Conservation (phyloP, 2,888 invertebrate species). For the Acanthoscelides obtectus region DNA sequence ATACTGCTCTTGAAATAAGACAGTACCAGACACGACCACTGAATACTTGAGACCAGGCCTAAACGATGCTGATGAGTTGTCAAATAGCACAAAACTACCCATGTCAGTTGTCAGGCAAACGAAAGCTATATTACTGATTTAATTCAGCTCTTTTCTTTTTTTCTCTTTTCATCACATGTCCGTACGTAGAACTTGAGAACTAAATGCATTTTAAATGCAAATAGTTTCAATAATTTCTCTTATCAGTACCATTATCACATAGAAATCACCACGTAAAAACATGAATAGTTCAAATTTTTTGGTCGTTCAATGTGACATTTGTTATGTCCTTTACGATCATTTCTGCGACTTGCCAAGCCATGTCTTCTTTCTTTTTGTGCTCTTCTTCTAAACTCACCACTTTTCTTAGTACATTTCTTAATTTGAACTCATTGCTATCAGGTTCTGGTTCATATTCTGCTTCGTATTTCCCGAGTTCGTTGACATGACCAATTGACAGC, state of each 20-base stretch:
- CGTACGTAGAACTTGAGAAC: too few relatives aligned
- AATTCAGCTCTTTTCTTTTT: too few relatives aligned
- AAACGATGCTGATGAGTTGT: too few relatives aligned
- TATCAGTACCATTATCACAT: background rate
- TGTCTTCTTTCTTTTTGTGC: slow-evolving; percentile 88
- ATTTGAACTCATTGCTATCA: slow-evolving; percentile 50
- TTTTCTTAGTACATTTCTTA: slow-evolving; percentile 64
- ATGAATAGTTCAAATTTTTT: slow-evolving; percentile 9
- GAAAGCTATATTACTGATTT: too few relatives aligned
- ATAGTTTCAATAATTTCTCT: background rate
- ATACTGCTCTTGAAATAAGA: too few relatives aligned
- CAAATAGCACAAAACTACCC: too few relatives aligned
- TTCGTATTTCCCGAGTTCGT: slow-evolving; percentile 84
- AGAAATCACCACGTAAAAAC: background rate
- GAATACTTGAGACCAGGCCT: too few relatives aligned
- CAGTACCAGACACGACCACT: too few relatives aligned
- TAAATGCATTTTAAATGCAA: too few relatives aligned
- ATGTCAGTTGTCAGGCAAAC: too few relatives aligned
- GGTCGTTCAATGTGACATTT: slow-evolving; percentile 68
- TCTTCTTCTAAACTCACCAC: slow-evolving; percentile 80
- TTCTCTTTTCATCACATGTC: too few relatives aligned
- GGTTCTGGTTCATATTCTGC: slow-evolving; percentile 83
- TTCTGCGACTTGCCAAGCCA: slow-evolving; percentile 95
- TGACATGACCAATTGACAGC: slow-evolving; percentile 81
- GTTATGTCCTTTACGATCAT: slow-evolving; percentile 96